These are phyloP conservation scores for Carcina quercana DNA, from an alignment of 2,888 invertebrate species.

Conservation along the genomic window DNA sequence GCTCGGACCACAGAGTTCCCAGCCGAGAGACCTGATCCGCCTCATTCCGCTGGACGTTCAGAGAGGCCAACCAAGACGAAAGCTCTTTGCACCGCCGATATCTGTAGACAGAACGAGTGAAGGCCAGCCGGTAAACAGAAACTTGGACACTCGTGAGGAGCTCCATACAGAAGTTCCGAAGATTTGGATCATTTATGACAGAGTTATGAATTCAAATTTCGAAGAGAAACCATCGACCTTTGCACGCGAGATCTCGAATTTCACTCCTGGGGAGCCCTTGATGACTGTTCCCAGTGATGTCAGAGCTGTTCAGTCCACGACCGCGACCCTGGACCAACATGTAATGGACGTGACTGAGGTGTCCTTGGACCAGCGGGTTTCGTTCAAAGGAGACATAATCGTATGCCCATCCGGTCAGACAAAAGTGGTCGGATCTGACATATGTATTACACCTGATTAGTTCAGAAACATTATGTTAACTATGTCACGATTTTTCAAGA, in stretches of 20 bases:
- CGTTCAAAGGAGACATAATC: constrained; percentile 40
- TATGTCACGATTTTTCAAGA: no score
- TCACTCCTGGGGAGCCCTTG: constrained; percentile 1
- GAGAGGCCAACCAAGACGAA: constrained; percentile 19
- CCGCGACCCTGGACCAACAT: not conserved
- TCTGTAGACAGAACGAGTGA: constrained; percentile 14
- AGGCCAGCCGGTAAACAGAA: constrained; percentile 1
- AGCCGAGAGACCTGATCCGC: constrained; percentile 11
- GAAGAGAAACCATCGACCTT: not conserved
- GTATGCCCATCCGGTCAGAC: constrained; percentile 39
- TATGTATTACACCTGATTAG: constrained; percentile 34
- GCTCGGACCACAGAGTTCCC: constrained; percentile 16
- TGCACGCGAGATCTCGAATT: not conserved
- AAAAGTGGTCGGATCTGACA: constrained; percentile 29
- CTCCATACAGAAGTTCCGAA: constrained; percentile 5
- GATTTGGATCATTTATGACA: not conserved
- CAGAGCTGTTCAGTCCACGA: no score
- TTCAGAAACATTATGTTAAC: no score
- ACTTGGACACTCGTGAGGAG: constrained; percentile 6
- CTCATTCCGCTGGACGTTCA: constrained; percentile 17
- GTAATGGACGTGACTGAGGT: constrained; percentile 19
- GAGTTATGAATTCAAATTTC: constrained; percentile 2
- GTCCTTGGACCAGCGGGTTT: constrained; percentile 33
- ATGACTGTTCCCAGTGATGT: not conserved
- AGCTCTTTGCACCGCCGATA: constrained; percentile 19